Conservation (phyloP, 2,888 invertebrate genomes). For the Trissonchulus latispiculum region DNA sequence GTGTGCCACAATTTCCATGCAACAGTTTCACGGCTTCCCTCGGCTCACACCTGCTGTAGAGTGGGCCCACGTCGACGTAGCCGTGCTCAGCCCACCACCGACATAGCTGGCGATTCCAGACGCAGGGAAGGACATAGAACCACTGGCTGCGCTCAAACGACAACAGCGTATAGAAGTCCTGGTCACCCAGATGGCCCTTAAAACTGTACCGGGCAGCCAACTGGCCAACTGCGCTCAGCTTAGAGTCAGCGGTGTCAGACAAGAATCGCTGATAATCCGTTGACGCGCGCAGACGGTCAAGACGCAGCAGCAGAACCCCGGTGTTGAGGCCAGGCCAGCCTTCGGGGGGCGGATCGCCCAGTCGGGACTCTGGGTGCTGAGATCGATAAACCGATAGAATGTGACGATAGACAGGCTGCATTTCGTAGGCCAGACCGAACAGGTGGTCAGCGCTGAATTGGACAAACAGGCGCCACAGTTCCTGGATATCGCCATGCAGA, state of each 20-base stretch:
- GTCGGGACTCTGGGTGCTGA: conserved; percentile 55
- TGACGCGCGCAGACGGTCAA: conserved; percentile 55
- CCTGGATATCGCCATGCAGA: conserved; percentile 58
- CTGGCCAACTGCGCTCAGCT: conserved; percentile 29
- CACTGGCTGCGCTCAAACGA: conserved; percentile 60
- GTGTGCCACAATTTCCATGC: conserved; percentile 67
- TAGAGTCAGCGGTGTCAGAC: conserved; percentile 17
- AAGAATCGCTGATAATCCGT: conserved; percentile 52
- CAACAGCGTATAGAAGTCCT: conserved; percentile 66
- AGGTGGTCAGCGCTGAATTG: conserved; percentile 57
- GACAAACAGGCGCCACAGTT: conserved; percentile 59
- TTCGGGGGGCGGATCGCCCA: conserved; percentile 53
- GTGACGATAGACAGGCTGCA: conserved; percentile 68
- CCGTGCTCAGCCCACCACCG: conserved; percentile 69
- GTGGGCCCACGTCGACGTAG: conserved; percentile 60
- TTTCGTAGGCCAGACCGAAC: conserved; percentile 62
- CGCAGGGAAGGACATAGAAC: conserved; percentile 63
- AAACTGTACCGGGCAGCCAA: conserved; percentile 46
- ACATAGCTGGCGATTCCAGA: conserved; percentile 70
- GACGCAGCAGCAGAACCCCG: conserved; percentile 62
- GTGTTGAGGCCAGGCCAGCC: conserved; percentile 65
- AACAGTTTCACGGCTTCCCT: conserved; percentile 36
- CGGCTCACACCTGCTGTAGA: conserved; percentile 60
- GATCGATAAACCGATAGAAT: conserved; percentile 58
- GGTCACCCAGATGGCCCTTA: conserved; percentile 56